Evolutionary conservation across 2,113 vertebrate species (phyloP), one percentile per base, ranked within the genome.

Genomic region (Pelvicachromis taeniatus): DNA sequence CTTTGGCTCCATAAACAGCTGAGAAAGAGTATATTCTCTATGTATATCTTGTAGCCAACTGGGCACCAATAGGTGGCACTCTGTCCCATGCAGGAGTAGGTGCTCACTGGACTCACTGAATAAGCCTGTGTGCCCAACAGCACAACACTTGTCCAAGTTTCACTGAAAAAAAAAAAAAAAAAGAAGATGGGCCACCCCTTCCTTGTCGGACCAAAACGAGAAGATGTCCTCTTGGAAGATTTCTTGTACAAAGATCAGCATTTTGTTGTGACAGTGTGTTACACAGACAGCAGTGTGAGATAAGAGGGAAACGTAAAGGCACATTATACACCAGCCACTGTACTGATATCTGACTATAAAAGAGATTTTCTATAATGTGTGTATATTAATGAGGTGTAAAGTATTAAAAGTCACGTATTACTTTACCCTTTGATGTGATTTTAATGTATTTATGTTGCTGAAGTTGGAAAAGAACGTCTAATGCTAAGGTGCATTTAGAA

Each of bases 31-130:
- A 75, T 75, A 52, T 52, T 50, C 42, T 75, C 29, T 19, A 10
- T 45, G 58, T 14, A 55, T 68, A 63, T 54, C 33, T 80, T 55
- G 10, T 8, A 70, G 33, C 53, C 68, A 85, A 31, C 52, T 50
- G 65, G 80, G 77, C 55, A 77, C 83, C 87, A 89, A 83, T 86
- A 80, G 84, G 77, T 80, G 84, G 77, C 80, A 80, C 80, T 89
- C 77, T 77, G 84, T 77, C 80, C 77, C 21, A 63, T 88, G 79
- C 21, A 26, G 70, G 79, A 82, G 52, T n/a, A 48, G n/a, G 29
- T 68, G 42, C 63, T 83, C 17, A 52, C 11, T 53, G 56, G 38
- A 81, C 50, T 59, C 9, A 42, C 19, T 65, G 33, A 53, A 42
- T 45, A 82, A 63, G 19, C 16, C 11, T 29, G n/a, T 52, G 10